These are phyloP conservation scores for Drosophila tripunctata DNA, from an alignment of 2,888 invertebrate genomes.

Conservation along the genomic window DNA sequence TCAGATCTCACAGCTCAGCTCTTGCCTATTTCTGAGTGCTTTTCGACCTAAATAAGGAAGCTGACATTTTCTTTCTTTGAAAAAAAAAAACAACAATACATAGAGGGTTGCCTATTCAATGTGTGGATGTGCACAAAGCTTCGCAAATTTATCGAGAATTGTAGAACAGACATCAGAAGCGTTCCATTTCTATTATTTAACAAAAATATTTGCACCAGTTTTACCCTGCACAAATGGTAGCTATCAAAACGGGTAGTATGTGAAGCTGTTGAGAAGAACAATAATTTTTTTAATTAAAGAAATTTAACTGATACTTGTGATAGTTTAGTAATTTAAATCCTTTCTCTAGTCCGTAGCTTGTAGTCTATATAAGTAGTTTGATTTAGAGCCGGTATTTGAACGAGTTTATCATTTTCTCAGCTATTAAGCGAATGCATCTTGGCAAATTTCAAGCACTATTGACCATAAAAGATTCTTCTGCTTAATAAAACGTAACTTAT, in stretches of 20 bases:
- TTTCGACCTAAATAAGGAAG: slow-evolving; percentile 67
- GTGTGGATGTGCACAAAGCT: slow-evolving; percentile 14
- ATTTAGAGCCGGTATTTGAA: not conserved
- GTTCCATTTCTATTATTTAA: slow-evolving; percentile 30
- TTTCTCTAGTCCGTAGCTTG: no score
- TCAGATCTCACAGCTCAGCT: slow-evolving; percentile 22
- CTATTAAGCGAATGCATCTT: not conserved
- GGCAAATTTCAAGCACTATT: slow-evolving; percentile 4
- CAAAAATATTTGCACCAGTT: slow-evolving; percentile 29
- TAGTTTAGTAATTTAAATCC: no score
- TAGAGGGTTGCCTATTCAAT: slow-evolving; percentile 2
- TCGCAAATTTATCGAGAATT: slow-evolving; percentile 44
- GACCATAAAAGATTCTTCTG: slow-evolving; percentile 8
- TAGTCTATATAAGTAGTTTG: not conserved
- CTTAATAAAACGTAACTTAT: slow-evolving; percentile 8
- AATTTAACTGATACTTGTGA: no score
- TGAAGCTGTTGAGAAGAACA: not conserved
- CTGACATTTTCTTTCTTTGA: slow-evolving; percentile 38
- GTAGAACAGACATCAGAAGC: slow-evolving; percentile 22
- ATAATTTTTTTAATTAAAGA: not conserved
- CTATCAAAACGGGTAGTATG: not conserved
- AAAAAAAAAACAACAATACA: no score
- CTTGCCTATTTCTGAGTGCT: slow-evolving; percentile 67
- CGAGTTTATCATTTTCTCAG: slow-evolving; percentile 3
- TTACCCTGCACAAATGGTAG: not conserved